Base-by-base conservation (phyloP, 2,797 vertebrate genomes). In the Chaetophractus vellerosus region DNA sequence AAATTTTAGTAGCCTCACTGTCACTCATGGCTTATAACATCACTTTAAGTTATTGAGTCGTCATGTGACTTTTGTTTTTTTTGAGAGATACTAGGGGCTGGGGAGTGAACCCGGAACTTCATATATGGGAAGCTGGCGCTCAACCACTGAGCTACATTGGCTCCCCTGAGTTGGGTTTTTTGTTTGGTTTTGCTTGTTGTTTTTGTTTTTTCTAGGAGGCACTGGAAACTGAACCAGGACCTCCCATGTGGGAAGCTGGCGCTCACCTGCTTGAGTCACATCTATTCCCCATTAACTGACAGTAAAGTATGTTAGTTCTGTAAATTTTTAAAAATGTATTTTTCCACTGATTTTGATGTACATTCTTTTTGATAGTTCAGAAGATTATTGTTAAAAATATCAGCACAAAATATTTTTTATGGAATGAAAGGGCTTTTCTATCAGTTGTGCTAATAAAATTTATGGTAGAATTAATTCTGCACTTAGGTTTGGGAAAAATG, bases 361-460 rank as follows among this genome's bases (percentile, higher is more conserved):
- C 31, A 79, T 93, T 91, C 11, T 85, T 93, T 91, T 88, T n/a
- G 31, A 72, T 71, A 82, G 45, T 90, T 95, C 31, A 79, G 38
- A 38, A 38, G 21, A 41, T 45, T 92, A 33, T 68, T 88, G 38
- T 91, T 86, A 68, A 91, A 71, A 84, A 85, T 38, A 74, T 50
- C 64, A 90, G 19, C 21, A 50, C 52, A 71, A 21, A 82, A 78
- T 9, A 33, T 72, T 76, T 68, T 84, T 63, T 88, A 74, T 75
- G 59, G 41, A 79, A 64, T 59, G 36, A 81, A 90, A 88, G 38
- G n/a, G 26, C 66, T 71, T 38, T 85, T 81, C 55, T 4, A 81
- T 5, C 69, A 9, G 87, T 84, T 21, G 10, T 81, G 52, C 48
- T 89, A 57, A 48, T 80, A 88, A 92, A 88, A 93, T 74, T 64